Evolutionary conservation across 2,113 vertebrate genomes (phyloP).

Genomic region (Pelusios castaneus): DNA sequence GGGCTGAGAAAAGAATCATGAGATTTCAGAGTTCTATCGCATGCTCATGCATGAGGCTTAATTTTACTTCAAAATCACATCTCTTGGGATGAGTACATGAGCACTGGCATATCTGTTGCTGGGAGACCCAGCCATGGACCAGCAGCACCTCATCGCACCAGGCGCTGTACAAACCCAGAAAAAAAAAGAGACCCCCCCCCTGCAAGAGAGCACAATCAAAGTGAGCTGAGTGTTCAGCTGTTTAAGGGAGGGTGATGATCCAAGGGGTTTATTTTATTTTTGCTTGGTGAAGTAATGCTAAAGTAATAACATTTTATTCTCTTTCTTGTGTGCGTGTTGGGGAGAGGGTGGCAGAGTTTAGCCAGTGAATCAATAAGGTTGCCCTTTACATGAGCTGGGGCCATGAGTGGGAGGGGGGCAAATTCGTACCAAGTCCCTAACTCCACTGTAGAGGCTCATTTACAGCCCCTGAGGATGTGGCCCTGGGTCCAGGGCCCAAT

Average conservation of each 20-base stretch:
- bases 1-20: neutral
- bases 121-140: neutral
- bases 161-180: neutral
- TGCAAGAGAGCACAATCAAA: neutral
- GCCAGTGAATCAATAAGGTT: neutral
- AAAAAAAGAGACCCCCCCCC: neutral
- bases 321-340: neutral
- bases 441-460: neutral
- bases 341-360: neutral
- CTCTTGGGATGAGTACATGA: accelerated
- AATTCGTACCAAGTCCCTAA: neutral
- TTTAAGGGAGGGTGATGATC: neutral
- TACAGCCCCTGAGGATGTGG: neutral
- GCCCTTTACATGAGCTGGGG: neutral
- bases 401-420: neutral
- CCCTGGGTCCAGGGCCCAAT: too few relatives aligned
- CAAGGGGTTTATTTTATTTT: neutral
- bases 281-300: neutral
- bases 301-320: neutral
- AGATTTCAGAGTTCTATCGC: neutral
- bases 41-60: neutral
- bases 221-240: neutral
- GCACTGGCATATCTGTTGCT: neutral
- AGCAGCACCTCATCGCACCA: neutral
- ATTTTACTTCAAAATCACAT: neutral